Conservation (phyloP, 1,140 invertebrate genomes). For the Ectropis grisescens region DNA sequence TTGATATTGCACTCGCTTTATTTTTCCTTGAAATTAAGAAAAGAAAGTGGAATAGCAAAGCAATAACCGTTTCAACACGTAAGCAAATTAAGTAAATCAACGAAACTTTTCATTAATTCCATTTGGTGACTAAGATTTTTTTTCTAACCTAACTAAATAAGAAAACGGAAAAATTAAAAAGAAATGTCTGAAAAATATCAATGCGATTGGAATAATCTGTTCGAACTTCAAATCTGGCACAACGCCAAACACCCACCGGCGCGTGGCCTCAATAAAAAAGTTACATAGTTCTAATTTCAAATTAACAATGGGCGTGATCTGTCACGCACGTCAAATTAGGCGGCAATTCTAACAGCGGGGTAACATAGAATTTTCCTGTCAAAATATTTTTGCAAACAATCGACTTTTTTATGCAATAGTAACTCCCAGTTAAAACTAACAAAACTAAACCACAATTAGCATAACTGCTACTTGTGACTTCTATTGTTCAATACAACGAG, state of each 20-base stretch:
- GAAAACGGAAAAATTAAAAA: too few relatives aligned
- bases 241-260: slow-evolving; percentile 15
- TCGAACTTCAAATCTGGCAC: too few relatives aligned
- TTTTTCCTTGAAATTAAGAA: too few relatives aligned
- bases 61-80: too few relatives aligned
- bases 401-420: slow-evolving; percentile 19
- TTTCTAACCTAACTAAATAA: too few relatives aligned
- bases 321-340: slow-evolving; percentile 44
- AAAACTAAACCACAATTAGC: slow-evolving; percentile 69
- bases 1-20: too few relatives aligned
- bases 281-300: slow-evolving; percentile 54
- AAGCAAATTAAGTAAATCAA: too few relatives aligned
- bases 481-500: slow-evolving; percentile 19
- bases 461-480: slow-evolving; percentile 49
- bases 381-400: slow-evolving; percentile 68
- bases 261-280: slow-evolving; percentile 62
- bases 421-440: slow-evolving; percentile 44
- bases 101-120: too few relatives aligned
- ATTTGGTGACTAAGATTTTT: too few relatives aligned
- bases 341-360: slow-evolving; percentile 51
- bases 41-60: too few relatives aligned
- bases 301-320: slow-evolving; percentile 37
- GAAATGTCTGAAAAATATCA: too few relatives aligned
- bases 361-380: slow-evolving; percentile 56
- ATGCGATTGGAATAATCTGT: too few relatives aligned